These are phyloP conservation scores for Lamellibrachia satsuma DNA, from an alignment of 2,888 invertebrate genomes.

Conservation along the genomic window DNA sequence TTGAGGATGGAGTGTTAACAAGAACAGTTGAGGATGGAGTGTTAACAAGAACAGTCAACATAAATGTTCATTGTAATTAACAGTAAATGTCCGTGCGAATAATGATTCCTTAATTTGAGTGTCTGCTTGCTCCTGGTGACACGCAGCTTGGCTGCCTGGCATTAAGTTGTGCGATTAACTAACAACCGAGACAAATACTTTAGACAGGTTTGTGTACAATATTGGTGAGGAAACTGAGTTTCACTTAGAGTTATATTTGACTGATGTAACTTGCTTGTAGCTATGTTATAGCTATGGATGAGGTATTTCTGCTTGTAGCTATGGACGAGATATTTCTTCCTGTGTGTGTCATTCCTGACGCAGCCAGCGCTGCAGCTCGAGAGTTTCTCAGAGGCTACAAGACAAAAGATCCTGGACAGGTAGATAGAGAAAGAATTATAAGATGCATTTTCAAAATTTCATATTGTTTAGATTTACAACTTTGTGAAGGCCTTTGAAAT, in stretches of 20 bases:
- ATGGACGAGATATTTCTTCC: constrained; percentile 81
- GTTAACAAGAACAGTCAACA: no score
- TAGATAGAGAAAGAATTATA: constrained; percentile 37
- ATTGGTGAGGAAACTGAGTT: not conserved
- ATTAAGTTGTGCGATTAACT: no score
- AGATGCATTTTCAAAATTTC: not conserved
- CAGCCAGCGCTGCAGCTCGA: constrained; percentile 84
- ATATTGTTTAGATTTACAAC: constrained; percentile 7
- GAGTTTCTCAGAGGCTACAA: constrained; percentile 81
- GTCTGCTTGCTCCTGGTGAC: no score
- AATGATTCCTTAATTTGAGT: no score
- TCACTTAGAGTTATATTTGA: not conserved
- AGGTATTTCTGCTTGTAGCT: constrained; percentile 82
- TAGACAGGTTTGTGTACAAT: no score
- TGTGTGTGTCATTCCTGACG: constrained; percentile 82
- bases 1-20: no score
- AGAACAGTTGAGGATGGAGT: no score
- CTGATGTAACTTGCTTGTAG: not conserved
- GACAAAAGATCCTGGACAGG: constrained; percentile 80
- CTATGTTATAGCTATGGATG: constrained; percentile 73
- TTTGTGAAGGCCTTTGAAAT: not conserved
- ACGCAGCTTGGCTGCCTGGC: no score
- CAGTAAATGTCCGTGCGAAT: no score
- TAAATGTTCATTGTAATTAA: no score
- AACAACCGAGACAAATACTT: no score